Conservation (phyloP, 2,888 invertebrate species). For the Neoaliturus tenellus region DNA sequence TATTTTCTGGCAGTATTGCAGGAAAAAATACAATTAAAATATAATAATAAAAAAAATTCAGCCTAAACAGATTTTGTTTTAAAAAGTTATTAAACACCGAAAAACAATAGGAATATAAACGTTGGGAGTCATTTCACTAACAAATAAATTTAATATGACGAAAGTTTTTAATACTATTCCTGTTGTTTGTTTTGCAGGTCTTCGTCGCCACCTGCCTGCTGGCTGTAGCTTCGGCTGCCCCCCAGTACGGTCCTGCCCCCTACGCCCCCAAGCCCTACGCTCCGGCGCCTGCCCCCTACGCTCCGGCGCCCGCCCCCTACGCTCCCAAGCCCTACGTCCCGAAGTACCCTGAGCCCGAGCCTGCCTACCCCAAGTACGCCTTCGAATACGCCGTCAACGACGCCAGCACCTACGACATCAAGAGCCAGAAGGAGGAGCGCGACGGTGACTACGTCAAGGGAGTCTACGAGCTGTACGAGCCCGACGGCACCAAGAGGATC, state of each 20-base stretch:
- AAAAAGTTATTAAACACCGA: no score
- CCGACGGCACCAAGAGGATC: conserved; percentile 53
- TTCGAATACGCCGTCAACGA: conserved; percentile 61
- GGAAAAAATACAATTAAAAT: no score
- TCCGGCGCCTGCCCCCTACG: conserved; percentile 10
- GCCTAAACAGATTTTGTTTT: no score
- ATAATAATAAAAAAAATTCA: no score
- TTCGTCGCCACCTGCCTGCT: conserved; percentile 74
- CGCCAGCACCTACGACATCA: conserved; percentile 66
- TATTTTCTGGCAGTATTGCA: no score
- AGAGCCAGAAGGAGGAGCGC: conserved; percentile 65
- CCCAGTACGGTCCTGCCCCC: conserved; percentile 72
- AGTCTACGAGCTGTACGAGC: conserved; percentile 63
- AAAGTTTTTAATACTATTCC: neutral
- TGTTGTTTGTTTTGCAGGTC: conserved; percentile 69
- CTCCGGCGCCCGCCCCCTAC: conserved; percentile 73
- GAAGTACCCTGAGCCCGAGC: neutral
- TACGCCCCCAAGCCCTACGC: conserved; percentile 64
- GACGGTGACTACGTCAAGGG: conserved; percentile 66
- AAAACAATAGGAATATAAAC: no score
- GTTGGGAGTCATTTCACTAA: no score
- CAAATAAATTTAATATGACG: no score
- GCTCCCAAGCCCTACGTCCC: conserved; percentile 60
- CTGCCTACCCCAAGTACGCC: conserved; percentile 51
- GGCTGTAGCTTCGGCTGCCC: conserved; percentile 71